Evolutionary conservation across 2,888 invertebrate genomes (phyloP).

Genomic region (Apoderus coryli): DNA sequence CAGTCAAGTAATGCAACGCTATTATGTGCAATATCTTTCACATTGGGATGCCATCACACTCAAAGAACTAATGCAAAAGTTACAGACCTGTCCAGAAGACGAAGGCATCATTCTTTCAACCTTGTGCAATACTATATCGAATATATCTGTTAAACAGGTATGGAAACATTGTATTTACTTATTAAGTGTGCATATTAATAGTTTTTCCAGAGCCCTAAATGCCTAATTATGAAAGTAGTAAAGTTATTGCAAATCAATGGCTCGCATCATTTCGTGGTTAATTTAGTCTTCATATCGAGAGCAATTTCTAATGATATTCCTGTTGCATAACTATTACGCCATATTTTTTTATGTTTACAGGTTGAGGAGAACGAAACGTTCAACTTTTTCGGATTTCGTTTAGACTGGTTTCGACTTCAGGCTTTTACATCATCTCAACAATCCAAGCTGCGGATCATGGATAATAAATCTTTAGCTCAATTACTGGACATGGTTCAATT

Average conservation of each 20-base stretch:
- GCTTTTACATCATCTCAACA: constrained; percentile 81
- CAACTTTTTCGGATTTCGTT: constrained; percentile 84
- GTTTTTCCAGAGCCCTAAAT: too few relatives aligned
- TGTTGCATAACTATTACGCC: too few relatives aligned
- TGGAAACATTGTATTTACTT: too few relatives aligned
- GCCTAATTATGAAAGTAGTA: too few relatives aligned
- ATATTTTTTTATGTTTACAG: too few relatives aligned
- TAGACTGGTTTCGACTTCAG: constrained; percentile 94
- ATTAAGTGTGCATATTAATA: too few relatives aligned
- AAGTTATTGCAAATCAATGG: too few relatives aligned
- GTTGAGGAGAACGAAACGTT: constrained; percentile 93
- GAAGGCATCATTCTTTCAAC: constrained; percentile 90
- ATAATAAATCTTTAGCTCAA: constrained; percentile 75
- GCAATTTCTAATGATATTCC: too few relatives aligned
- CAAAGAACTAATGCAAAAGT: constrained; percentile 67
- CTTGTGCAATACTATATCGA: constrained; percentile 75
- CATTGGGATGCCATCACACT: constrained; percentile 91
- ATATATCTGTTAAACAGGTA: constrained; percentile 80
- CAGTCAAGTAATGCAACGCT: constrained; percentile 63
- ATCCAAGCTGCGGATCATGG: constrained; percentile 61
- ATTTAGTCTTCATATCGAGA: too few relatives aligned
- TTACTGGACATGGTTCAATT: constrained; percentile 92
- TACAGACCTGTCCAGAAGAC: constrained; percentile 81
- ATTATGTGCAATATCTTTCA: constrained; percentile 92
- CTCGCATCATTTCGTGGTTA: too few relatives aligned